phyloP scores from a whole-genome alignment of 2,797 vertebrate species.

The Diglossa cyanea region DNA sequence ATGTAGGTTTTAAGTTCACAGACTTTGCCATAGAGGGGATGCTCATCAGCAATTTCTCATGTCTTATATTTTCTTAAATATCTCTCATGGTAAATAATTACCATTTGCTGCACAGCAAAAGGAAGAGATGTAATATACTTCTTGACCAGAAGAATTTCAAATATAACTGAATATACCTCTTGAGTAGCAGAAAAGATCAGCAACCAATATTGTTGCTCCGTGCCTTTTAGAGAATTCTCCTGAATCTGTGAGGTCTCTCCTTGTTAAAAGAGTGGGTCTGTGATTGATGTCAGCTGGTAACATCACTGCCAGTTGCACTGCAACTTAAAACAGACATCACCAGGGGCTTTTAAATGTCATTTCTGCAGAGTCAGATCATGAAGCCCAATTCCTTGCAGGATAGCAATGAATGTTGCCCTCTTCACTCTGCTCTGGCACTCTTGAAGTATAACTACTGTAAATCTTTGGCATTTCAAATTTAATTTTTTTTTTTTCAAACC shows the following conservation, averaged over 20 bases:
- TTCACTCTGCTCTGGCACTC: not conserved
- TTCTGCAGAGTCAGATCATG: not conserved
- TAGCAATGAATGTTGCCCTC: not conserved
- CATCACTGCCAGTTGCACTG: not conserved
- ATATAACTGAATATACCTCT: not conserved
- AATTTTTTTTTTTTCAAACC: not conserved
- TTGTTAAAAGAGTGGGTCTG: not conserved
- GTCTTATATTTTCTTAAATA: not conserved
- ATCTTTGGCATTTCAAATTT: not conserved
- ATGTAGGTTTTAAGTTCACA: not conserved
- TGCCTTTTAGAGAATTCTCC: not conserved
- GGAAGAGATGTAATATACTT: not conserved
- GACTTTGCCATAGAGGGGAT: not conserved
- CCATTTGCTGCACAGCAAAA: not conserved
- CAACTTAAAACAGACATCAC: constrained; percentile 1
- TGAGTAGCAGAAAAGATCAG: not conserved
- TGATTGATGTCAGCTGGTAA: not conserved
- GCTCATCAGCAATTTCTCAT: not conserved
- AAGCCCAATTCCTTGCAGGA: not conserved
- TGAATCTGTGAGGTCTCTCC: not conserved
- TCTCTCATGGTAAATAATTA: not conserved
- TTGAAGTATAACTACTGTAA: not conserved
- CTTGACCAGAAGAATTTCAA: not conserved
- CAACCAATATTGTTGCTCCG: not conserved
- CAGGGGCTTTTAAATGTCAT: constrained; percentile 14